These are phyloP conservation scores for Passer domesticus DNA, from an alignment of 2,113 vertebrate genomes.

Conservation along the genomic window DNA sequence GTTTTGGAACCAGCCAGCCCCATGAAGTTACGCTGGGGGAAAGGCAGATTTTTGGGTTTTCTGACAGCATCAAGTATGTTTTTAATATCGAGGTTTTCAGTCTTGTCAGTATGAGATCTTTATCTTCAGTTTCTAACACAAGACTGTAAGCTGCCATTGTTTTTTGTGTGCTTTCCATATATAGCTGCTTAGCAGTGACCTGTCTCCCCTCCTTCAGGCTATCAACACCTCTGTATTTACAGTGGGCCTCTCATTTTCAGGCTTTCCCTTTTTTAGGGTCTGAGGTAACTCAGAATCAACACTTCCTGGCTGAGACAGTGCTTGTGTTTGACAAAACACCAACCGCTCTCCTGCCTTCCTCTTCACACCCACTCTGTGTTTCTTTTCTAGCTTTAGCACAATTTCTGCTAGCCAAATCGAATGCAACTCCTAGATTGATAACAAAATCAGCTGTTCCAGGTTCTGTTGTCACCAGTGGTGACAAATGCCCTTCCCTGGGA, in stretches of 20 bases:
- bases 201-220: neutral
- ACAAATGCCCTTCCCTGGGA: neutral
- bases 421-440: conserved; percentile 16
- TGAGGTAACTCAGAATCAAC: conserved; percentile 14
- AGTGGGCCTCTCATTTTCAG: neutral
- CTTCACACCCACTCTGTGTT: conserved; percentile 23
- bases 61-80: neutral
- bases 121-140: neutral
- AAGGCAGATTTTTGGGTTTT: neutral
- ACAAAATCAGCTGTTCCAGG: neutral
- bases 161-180: neutral
- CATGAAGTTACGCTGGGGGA: neutral
- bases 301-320: neutral
- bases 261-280: neutral
- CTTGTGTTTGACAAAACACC: neutral
- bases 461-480: neutral
- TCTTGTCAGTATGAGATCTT: neutral
- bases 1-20: neutral
- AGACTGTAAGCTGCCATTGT: neutral
- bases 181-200: neutral
- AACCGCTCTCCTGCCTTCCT: neutral
- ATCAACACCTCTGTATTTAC: conserved; percentile 4
- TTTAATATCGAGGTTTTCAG: neutral
- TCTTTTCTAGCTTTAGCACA: neutral
- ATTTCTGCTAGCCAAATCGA: conserved; percentile 22